Evolutionary conservation across 2,797 vertebrate species (phyloP).

Genomic region (Valencia hispanica): DNA sequence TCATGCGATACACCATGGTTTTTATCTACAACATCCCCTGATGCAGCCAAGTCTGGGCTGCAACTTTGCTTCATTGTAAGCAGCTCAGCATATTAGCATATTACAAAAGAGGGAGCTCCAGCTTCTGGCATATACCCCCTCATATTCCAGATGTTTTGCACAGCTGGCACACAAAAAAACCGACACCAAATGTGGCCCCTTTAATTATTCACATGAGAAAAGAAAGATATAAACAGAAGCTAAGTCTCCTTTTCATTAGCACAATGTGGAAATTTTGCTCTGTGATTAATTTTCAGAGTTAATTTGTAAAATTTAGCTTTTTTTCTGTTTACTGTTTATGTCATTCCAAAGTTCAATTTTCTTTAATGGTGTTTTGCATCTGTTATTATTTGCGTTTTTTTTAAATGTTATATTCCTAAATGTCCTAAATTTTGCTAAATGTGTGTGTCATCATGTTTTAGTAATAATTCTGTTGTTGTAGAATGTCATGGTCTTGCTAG

Average conservation of each 20-base stretch:
- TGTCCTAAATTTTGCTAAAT: neutral
- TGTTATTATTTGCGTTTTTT: neutral
- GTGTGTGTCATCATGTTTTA: neutral
- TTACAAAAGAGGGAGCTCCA: slow-evolving; percentile 11
- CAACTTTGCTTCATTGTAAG: slow-evolving; percentile 44
- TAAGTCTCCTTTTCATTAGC: neutral
- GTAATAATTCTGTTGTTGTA: neutral
- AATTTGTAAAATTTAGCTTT: neutral
- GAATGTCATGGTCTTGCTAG: neutral
- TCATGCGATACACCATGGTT: neutral
- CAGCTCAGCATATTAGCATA: slow-evolving; percentile 16
- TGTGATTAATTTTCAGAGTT: neutral
- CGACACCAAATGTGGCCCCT: neutral
- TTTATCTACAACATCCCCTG: slow-evolving; percentile 47
- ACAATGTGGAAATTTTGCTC: neutral
- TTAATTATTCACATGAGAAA: slow-evolving; percentile 1
- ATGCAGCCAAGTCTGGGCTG: slow-evolving; percentile 47
- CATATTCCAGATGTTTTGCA: slow-evolving; percentile 44
- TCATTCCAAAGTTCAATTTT: neutral
- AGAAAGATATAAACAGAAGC: neutral
- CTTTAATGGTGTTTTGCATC: neutral
- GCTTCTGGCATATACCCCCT: slow-evolving; percentile 22
- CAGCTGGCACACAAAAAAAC: slow-evolving; percentile 34
- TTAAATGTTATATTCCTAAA: neutral
- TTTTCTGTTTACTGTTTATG: neutral